Conservation (phyloP, 2,797 vertebrate species). For the Rhinogobio ventralis region DNA sequence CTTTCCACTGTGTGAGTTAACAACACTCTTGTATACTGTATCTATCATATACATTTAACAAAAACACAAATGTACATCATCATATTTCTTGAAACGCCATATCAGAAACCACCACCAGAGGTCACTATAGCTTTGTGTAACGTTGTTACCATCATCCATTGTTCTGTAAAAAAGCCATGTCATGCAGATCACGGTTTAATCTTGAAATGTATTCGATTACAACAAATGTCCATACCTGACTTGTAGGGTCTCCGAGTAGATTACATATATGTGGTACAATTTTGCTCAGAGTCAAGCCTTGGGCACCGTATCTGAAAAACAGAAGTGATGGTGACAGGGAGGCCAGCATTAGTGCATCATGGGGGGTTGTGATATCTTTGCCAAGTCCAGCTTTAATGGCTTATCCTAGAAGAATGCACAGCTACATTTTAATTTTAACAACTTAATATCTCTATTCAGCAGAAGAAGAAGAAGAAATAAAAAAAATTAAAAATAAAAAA, state of each 20-base stretch:
- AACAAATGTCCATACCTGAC: constrained; percentile 82
- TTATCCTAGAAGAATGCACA: neutral
- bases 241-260: constrained; percentile 95
- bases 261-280: constrained; percentile 99
- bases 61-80: neutral
- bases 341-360: constrained; percentile 6
- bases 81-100: neutral
- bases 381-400: constrained; percentile 18
- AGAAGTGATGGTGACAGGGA: neutral
- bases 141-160: neutral
- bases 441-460: neutral
- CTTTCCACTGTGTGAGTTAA: neutral
- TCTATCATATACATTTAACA: neutral
- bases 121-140: constrained; percentile 10
- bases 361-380: constrained; percentile 4
- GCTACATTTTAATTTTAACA: neutral
- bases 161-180: constrained; percentile 30
- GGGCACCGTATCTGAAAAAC: constrained; percentile 89
- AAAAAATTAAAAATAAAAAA: too few relatives aligned
- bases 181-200: constrained; percentile 6
- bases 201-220: neutral
- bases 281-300: constrained; percentile 96
- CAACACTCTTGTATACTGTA: neutral
- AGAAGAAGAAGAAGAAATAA: too few relatives aligned
- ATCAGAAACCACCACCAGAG: constrained; percentile 47